Conservation (phyloP, 1,140 invertebrate genomes). For the Nymphalis io region DNA sequence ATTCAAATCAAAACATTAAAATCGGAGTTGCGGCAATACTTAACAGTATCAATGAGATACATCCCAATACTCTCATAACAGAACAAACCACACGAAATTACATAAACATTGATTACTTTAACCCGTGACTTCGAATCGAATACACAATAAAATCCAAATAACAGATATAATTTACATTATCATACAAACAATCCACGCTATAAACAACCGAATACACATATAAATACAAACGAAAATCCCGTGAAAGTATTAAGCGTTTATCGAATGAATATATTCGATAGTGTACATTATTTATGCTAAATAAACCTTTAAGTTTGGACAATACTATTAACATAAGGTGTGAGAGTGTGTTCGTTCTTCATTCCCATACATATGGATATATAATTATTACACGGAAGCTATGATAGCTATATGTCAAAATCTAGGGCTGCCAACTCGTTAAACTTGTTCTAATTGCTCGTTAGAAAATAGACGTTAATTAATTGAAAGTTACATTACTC, state of each 20-base stretch:
- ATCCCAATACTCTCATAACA: slow-evolving; percentile 14
- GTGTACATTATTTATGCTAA: slow-evolving; percentile 36
- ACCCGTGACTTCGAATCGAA: slow-evolving; percentile 13
- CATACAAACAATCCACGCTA: slow-evolving; percentile 10
- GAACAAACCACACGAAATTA: neutral
- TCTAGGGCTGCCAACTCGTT: slow-evolving; percentile 21
- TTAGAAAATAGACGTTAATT: neutral
- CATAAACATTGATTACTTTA: slow-evolving; percentile 27
- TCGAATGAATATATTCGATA: slow-evolving; percentile 33
- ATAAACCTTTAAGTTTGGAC: slow-evolving; percentile 38
- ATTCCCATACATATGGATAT: slow-evolving; percentile 51
- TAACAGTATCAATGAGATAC: neutral
- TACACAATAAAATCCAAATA: slow-evolving; percentile 4
- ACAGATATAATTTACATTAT: neutral
- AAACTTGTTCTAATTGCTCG: slow-evolving; percentile 19
- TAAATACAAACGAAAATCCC: neutral
- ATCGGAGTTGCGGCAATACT: too few relatives aligned
- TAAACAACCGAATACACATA: neutral
- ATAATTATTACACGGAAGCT: slow-evolving; percentile 58
- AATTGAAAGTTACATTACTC: neutral
- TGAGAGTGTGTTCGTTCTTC: slow-evolving; percentile 45
- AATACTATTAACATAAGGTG: slow-evolving; percentile 50
- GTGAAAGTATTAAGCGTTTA: neutral
- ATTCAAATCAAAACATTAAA: too few relatives aligned
- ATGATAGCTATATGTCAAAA: slow-evolving; percentile 16